Base-by-base conservation (phyloP, 2,113 vertebrate genomes). In the Heloderma charlesbogerti region DNA sequence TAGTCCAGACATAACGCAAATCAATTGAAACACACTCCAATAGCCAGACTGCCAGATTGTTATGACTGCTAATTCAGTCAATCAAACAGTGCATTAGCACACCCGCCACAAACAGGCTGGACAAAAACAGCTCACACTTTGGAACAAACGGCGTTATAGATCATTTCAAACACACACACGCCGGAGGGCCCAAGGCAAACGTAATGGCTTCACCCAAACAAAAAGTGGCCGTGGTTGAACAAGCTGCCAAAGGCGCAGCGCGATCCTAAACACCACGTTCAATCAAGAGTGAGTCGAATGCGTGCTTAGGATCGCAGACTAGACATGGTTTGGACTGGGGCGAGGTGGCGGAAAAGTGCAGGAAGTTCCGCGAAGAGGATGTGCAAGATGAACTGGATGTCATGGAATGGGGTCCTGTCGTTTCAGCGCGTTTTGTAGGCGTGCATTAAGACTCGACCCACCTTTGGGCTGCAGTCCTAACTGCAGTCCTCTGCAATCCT, bases 61-160 rank as follows among this genome's bases (percentile, higher is more conserved):
- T 97, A 97, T 97, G 97, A 97, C 97, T 97, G 97, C 97, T 97
- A 97, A 97, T 97, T 97, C 97, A 97, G 96, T 97, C 97, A 97
- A 96, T 97, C 97, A 97, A 97, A 96, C 93, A 97, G 96, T 96
- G 95, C 96, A 97, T 97, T 97, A 98, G 97, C 95, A 96, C 97
- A 96, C 96, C 77, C 91, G 81, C 94, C 96, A 97, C 96, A 97
- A 97, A 96, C 96, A 97, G 94, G 96, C 94, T 95, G 93, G 96
- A 96, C 37, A 29, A 8, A 96, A 97, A 95, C 95, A 89, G 92
- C 95, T 89, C 94, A 86, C 93, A 90, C 94, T 96, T 96, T 88
- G 94, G 93, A 96, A 78, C 94, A 60, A 43, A 18, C 27, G 3
- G 57, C 25, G 13, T 43, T 84, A 67, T 29, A 84, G 82, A 63